Base-by-base conservation (phyloP, 2,888 invertebrate species). In the Conops quadrifasciatus region DNA sequence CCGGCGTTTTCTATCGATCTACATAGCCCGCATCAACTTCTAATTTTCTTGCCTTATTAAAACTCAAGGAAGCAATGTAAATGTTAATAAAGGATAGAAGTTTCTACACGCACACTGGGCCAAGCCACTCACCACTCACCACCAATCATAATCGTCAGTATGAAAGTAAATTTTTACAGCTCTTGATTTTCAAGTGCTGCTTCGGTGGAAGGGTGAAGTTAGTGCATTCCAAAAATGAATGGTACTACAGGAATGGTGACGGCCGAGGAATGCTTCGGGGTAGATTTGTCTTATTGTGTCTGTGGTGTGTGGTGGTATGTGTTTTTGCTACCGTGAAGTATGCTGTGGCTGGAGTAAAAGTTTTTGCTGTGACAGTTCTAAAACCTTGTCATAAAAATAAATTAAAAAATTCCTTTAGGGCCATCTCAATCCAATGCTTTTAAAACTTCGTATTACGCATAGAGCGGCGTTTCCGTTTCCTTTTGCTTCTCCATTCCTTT, bases 401-500 rank as follows among this genome's bases (percentile, higher is more conserved):
- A 67, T 67, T 67, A 47, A 49, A 60, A 67, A 59, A 59, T 67
- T 67, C 28, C 49, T 53, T 53, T 15, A n/a, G n/a, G 24, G 21
- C 21, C 66, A 36, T 66, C 36, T 56, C 30, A 56, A 56, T 56
- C 36, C 56, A 36, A 56, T 62, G 69, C 26, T 67, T 19, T 30
- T 30, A 11, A 60, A 60, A 26, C 19, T 30, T 60, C 30, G 60
- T 19, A 26, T 30, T 69, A 51, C 65, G 58, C 75, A 36, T 36
- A 7, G 9, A 36, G 9, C 36, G 9, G 36, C 9, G 9, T 36
- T 36, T 36, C 36, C 36, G 9, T 36, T 4, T 36, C 4, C 36
- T 9, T 4, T 36, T 36, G 5, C 5, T 36, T 36, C 9, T 9
- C 70, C 4, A 16, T 26, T 56, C 30, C 16, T 19, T 63, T 21